Evolutionary conservation across 2,888 invertebrate genomes (phyloP), one percentile per base, ranked within the genome.

Genomic region (Nemoura dubitans): DNA sequence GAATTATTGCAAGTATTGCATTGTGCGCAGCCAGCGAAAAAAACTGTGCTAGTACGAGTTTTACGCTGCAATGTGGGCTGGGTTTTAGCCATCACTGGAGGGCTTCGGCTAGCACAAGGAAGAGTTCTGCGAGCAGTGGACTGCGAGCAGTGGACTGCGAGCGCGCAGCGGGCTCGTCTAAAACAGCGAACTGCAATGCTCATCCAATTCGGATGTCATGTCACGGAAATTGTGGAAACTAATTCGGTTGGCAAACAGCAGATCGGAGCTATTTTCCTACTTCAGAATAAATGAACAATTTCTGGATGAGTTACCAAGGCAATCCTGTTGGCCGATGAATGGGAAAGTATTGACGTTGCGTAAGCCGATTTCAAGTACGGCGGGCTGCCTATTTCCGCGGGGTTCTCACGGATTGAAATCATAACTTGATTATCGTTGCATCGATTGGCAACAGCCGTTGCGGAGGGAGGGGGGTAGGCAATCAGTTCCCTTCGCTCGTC

Each of bases 1-100:
- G 59, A 59, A 59, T 59, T 59, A 59, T 59, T 59, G 59, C 59
- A 59, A 59, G 59, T 59, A 59, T 59, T 59, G 59, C 59, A 59
- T 59, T 59, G 59, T 59, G 59, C 59, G 59, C 36, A 59, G 16
- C 59, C 2, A 14, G 59, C 59, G 59, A 59, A 59, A 21, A 59
- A 59, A 59, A 7, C 59, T 1, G 59, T 21, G 59, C 59, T 10
- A 59, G 59, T 14, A 16, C 6, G 21, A 16, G 59, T 59, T 59
- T 3, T 10, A 59, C 16, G 59, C 21, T 59, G 21, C 59, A 59
- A 59, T 21, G 2, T 59, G 59, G 59, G 59, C 14, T 59, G 1
- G 59, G 59, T 21, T 21, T 59, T 59, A 59, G 59, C 59, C 59
- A 59, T 1, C 21, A 59, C 59, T 59, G 21, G 21, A 10, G 3